Conservation (phyloP, 2,113 vertebrate genomes). For the Anolis sagrei region DNA sequence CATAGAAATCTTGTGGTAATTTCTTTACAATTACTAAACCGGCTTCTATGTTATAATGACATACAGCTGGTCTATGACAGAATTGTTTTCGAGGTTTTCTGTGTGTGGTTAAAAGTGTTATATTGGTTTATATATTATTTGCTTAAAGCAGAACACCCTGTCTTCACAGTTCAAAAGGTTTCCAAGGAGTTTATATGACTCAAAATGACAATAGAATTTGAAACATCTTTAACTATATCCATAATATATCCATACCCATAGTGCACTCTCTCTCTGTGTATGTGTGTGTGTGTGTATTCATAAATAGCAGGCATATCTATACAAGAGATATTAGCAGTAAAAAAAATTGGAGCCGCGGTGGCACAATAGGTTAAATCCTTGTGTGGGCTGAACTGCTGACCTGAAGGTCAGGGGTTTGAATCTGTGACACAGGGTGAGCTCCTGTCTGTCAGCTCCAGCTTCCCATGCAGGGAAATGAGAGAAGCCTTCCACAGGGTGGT, state of each 20-base stretch:
- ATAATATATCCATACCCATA: too few relatives aligned
- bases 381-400: too few relatives aligned
- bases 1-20: neutral
- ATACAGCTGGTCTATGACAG: neutral
- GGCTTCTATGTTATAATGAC: neutral
- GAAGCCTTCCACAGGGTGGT: too few relatives aligned
- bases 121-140: neutral
- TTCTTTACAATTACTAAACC: neutral
- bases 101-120: neutral
- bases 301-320: too few relatives aligned
- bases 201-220: neutral
- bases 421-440: too few relatives aligned
- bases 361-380: too few relatives aligned
- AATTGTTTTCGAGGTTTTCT: neutral
- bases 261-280: too few relatives aligned
- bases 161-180: conserved; percentile 1
- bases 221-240: neutral
- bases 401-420: too few relatives aligned
- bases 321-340: neutral
- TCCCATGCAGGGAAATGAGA: too few relatives aligned
- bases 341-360: too few relatives aligned
- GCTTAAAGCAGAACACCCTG: neutral
- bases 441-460: too few relatives aligned
- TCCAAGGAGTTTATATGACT: neutral
- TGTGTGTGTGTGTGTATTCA: too few relatives aligned